Evolutionary conservation across 2,113 vertebrate genomes (phyloP).

Genomic region (Crotophaga sulcirostris): DNA sequence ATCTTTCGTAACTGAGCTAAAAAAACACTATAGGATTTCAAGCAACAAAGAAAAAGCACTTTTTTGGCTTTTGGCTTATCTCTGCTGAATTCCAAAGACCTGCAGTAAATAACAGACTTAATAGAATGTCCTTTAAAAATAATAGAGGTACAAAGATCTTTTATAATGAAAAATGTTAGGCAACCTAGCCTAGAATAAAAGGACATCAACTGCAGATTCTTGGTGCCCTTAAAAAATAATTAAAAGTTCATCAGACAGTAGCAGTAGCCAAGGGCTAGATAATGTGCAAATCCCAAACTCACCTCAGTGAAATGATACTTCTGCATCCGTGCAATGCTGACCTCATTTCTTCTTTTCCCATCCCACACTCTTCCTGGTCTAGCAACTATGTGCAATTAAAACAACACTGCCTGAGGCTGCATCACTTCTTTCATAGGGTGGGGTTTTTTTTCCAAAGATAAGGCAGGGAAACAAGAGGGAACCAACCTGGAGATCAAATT

Average conservation of each 20-base stretch:
- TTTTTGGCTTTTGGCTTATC: neutral
- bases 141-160: neutral
- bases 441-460: neutral
- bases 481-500: neutral
- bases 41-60: conserved; percentile 27
- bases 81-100: conserved; percentile 11
- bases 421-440: neutral
- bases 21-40: conserved; percentile 15
- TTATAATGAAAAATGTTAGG: neutral
- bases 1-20: conserved; percentile 40
- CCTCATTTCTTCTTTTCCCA: neutral
- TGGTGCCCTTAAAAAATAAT: conserved; percentile 23
- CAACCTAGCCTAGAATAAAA: neutral
- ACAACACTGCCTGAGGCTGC: neutral
- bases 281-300: neutral
- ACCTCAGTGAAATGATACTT: neutral
- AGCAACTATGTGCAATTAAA: neutral
- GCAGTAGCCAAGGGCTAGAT: neutral
- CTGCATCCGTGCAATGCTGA: neutral
- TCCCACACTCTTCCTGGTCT: neutral
- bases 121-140: neutral
- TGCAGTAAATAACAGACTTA: neutral
- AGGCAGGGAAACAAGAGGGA: neutral
- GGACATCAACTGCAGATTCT: neutral
- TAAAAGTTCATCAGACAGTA: conserved; percentile 8